Evolutionary conservation across 2,888 invertebrate genomes (phyloP).

Genomic region (Lasioglossum vierecki): DNA sequence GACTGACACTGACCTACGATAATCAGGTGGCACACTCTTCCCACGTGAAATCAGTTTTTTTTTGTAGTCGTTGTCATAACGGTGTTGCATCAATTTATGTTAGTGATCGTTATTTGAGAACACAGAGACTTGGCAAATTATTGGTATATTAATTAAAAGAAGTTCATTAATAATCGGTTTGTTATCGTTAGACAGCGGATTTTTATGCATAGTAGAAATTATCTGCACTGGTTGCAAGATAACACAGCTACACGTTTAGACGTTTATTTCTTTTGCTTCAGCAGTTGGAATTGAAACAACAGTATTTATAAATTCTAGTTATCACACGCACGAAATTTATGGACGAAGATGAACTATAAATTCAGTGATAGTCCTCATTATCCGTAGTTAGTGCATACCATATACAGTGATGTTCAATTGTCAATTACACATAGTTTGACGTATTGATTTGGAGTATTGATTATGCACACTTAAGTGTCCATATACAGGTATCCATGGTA

Average conservation of each 20-base stretch:
- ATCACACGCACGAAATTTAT: neutral
- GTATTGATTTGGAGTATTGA: neutral
- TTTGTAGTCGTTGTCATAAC: neutral
- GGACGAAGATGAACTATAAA: neutral
- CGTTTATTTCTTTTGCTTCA: neutral
- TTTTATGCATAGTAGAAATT: neutral
- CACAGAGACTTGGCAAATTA: neutral
- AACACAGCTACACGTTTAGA: neutral
- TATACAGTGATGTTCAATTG: neutral
- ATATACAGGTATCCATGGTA: neutral
- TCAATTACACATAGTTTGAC: neutral
- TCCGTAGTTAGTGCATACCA: neutral
- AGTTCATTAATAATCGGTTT: no score
- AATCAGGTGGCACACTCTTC: neutral
- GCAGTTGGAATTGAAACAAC: neutral
- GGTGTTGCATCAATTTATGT: neutral
- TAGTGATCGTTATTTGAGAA: neutral
- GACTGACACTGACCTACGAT: conserved; percentile 7
- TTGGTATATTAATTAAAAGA: no score
- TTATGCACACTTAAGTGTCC: neutral
- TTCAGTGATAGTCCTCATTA: neutral
- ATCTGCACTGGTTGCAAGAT: neutral
- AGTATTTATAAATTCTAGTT: neutral
- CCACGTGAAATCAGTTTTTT: neutral
- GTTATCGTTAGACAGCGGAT: neutral